Conservation (phyloP, 2,113 vertebrate genomes). For the Caretta caretta region DNA sequence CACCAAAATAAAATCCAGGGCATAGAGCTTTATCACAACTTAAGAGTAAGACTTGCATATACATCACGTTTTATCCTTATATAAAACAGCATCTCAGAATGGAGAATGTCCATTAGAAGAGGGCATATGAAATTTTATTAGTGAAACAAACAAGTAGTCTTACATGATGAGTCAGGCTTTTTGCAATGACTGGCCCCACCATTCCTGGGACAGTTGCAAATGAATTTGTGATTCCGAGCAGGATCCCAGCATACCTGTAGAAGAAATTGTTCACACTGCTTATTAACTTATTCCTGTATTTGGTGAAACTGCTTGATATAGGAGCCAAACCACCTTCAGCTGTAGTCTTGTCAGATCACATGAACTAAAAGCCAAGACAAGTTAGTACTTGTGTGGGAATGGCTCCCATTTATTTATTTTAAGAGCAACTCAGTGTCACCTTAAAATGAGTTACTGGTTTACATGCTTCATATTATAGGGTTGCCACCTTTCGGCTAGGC, state of each 20-base stretch:
- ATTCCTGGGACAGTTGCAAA: slow-evolving; percentile 98
- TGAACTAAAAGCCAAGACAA: neutral
- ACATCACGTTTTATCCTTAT: slow-evolving; percentile 6
- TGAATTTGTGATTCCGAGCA: slow-evolving; percentile 97
- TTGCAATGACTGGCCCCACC: slow-evolving; percentile 94
- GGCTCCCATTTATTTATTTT: neutral
- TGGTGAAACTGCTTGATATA: neutral
- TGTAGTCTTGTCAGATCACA: neutral
- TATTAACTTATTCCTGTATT: neutral
- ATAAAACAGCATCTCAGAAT: neutral
- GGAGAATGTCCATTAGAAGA: neutral
- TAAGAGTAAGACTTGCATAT: neutral
- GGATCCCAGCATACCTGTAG: slow-evolving; percentile 93
- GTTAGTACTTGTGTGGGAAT: neutral
- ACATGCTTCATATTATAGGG: neutral
- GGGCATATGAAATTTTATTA: neutral
- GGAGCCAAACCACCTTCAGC: neutral
- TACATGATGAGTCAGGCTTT: slow-evolving; percentile 89
- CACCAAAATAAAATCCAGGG: neutral
- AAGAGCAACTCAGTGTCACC: neutral
- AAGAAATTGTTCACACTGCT: slow-evolving; percentile 3
- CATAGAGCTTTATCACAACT: neutral
- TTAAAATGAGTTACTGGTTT: neutral
- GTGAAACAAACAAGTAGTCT: slow-evolving; percentile 70
- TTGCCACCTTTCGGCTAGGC: neutral